These are phyloP conservation scores for Plectrocnemia conspersa DNA, from an alignment of 1,140 invertebrate genomes.

Conservation along the genomic window DNA sequence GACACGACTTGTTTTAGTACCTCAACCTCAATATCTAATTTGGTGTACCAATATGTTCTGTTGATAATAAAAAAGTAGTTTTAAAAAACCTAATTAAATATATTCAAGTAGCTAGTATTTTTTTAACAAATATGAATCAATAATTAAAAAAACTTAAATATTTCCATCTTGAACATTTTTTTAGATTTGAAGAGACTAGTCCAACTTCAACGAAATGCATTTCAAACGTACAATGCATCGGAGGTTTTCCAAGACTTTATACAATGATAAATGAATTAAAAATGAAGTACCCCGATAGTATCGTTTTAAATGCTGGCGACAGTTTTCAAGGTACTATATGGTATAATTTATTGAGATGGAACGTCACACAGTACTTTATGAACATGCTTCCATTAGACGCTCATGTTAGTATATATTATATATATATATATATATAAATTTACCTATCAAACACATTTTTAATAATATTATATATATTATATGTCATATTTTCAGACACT, in stretches of 20 bases:
- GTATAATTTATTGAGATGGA: conserved; percentile 74
- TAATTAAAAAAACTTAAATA: conserved; percentile 8
- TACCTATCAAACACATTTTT: background rate
- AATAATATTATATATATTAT: background rate
- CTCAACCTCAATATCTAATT: background rate
- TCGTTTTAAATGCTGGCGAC: conserved; percentile 79
- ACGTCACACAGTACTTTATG: conserved; percentile 68
- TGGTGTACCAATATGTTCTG: background rate
- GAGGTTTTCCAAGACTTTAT: conserved; percentile 67
- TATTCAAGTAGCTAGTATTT: conserved; percentile 1
- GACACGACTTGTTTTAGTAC: background rate
- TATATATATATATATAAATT: conserved; percentile 3
- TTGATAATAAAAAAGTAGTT: background rate
- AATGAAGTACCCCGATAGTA: conserved; percentile 57
- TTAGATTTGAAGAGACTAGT: conserved; percentile 67
- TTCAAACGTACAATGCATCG: conserved; percentile 54
- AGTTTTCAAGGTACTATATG: conserved; percentile 82
- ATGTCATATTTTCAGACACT: conserved; percentile 56
- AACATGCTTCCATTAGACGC: conserved; percentile 73
- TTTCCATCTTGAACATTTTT: conserved; percentile 19
- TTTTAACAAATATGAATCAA: background rate
- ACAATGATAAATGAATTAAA: conserved; percentile 52
- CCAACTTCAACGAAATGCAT: conserved; percentile 58
- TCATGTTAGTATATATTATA: conserved; percentile 65
- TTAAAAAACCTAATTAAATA: conserved; percentile 1